A percentile compares a stretch with the other conserved stretches of the same genome.
Evolutionary conservation across 2,888 invertebrate species (phyloP).

Genomic region (Drosophila tanythrix): DNA sequence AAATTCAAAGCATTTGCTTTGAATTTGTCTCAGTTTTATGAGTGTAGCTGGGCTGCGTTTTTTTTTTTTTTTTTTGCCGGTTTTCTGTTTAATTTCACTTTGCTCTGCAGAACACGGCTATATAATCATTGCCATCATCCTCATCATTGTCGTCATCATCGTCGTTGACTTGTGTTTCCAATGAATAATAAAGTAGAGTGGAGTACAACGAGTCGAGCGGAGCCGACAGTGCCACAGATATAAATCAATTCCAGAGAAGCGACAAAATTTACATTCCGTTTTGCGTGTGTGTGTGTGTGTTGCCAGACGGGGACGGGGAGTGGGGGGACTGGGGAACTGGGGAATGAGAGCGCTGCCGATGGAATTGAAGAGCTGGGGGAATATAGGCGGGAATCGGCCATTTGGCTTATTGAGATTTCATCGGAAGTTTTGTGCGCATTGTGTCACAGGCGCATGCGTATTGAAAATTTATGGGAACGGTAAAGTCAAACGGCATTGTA

Average conservation of each 20-base stretch:
- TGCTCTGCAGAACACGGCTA: conserved; percentile 24
- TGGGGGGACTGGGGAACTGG: neutral
- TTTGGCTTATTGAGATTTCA: conserved; percentile 77
- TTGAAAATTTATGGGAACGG: conserved; percentile 74
- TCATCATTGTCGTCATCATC: conserved; percentile 42
- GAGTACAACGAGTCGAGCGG: conserved; percentile 46
- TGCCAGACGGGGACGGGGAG: neutral
- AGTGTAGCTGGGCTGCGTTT: conserved; percentile 20
- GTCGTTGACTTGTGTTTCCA: conserved; percentile 67
- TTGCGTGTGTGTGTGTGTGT: conserved; percentile 41
- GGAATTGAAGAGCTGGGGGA: neutral
- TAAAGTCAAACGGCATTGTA: conserved; percentile 76
- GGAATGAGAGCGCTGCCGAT: conserved; percentile 3
- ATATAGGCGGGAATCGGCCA: conserved; percentile 47
- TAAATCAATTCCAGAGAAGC: conserved; percentile 78
- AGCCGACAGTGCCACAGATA: conserved; percentile 67
- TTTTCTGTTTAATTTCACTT: conserved; percentile 74
- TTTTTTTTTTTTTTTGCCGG: conserved; percentile 53
- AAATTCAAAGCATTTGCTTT: conserved; percentile 70
- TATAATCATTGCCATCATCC: conserved; percentile 33
- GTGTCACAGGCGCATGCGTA: conserved; percentile 74
- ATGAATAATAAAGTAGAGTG: conserved; percentile 78
- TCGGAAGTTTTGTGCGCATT: conserved; percentile 75
- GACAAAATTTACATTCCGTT: conserved; percentile 77
- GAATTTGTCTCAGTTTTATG: conserved; percentile 72